Evolutionary conservation across 2,797 vertebrate genomes (phyloP), one percentile per base, ranked within the genome.

Genomic region (Otolemur crassicaudatus): DNA sequence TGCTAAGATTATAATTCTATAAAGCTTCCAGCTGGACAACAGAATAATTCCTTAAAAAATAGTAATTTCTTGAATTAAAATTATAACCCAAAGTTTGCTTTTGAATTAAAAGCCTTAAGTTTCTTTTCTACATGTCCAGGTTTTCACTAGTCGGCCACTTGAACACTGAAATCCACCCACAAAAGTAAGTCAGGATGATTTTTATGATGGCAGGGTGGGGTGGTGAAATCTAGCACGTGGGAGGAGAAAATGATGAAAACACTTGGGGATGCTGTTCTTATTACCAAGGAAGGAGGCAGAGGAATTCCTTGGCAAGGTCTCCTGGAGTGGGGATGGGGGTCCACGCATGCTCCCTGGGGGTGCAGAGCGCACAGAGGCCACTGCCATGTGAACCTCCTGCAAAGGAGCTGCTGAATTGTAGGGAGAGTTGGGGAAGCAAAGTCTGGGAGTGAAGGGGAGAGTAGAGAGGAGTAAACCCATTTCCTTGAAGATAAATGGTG

Each of bases 51-150:
- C 34, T 72, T 84, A 75, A 72, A n/a, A 82, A 63, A 87, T 25
- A 87, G 43, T 79, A 65, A 70, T 84, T 89, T 90, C 29, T 60
- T 86, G 13, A 82, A 61, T 97, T 53, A 89, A 77, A 63, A 87
- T 34, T 40, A n/a, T 40, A 93, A 58, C 82, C 7, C 8, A 87
- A 81, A 76, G 40, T 58, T 65, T 72, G 75, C 31, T 88, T 93
- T 63, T 53, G 16, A 46, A 80, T 90, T 81, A 63, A 56, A 49
- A 23, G 25, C 56, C 34, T n/a, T 29, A 56, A 10, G 4, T 25
- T 46, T 72, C 70, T 87, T 76, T 76, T 43, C 58, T 46, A 3
- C 43, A 23, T 40, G 76, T 93, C 37, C 77, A 43, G 3, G 19
- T 76, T n/a, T 76, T 70, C 22, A 84, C 17, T 53, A 40, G 14